Evolutionary conservation across 2,888 invertebrate genomes (phyloP).

Genomic region (Lottia gigantea): DNA sequence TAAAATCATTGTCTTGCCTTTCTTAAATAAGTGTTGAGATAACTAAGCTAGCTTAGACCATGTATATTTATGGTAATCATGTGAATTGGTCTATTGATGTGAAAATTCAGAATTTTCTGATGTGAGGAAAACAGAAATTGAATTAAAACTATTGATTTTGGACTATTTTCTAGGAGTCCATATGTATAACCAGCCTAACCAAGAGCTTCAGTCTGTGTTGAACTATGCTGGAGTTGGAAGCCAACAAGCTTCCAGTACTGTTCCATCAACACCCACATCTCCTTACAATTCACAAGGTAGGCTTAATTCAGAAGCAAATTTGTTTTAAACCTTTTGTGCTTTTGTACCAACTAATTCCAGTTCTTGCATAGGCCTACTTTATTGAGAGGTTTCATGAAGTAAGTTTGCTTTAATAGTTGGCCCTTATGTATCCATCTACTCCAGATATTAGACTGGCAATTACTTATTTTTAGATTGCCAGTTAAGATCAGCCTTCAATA

Average conservation of each 20-base stretch:
- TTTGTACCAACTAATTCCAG: slow-evolving; percentile 13
- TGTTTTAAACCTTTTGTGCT: not conserved
- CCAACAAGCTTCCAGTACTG: slow-evolving; percentile 29
- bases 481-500: not conserved
- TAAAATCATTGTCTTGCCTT: no score
- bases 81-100: not conserved
- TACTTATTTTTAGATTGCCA: no score
- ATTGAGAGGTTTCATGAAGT: not conserved
- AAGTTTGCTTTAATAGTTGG: no score
- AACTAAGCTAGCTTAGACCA: not conserved
- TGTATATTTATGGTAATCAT: not conserved
- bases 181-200: slow-evolving; percentile 24
- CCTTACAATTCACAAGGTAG: slow-evolving; percentile 23
- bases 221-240: slow-evolving; percentile 34
- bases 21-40: no score
- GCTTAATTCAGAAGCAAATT: no score
- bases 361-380: slow-evolving; percentile 10
- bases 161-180: slow-evolving; percentile 19
- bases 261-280: slow-evolving; percentile 20
- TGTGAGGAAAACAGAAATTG: not conserved
- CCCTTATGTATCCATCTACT: no score
- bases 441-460: no score
- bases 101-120: no score
- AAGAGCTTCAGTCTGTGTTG: slow-evolving; percentile 35
- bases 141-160: not conserved